Evolutionary conservation across 2,888 invertebrate species (phyloP).

Genomic region (Rhamphomyia laevipes): DNA sequence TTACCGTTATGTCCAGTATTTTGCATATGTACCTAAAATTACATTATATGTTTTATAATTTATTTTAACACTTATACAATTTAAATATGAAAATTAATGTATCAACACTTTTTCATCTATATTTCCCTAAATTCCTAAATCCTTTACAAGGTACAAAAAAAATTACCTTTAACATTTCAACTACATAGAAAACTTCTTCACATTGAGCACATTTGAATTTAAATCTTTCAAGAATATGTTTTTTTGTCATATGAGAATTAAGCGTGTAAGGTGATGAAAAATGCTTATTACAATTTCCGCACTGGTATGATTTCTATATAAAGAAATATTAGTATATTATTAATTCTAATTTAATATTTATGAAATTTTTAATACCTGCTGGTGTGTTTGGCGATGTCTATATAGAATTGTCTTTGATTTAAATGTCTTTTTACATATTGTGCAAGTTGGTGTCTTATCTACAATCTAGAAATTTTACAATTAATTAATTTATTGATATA

Average conservation of each 20-base stretch:
- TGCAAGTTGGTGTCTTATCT: constrained; percentile 47
- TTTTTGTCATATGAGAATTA: constrained; percentile 32
- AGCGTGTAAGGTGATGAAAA: constrained; percentile 32
- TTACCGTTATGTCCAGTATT: too few species aligned
- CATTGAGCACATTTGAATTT: constrained; percentile 43
- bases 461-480: constrained; percentile 33
- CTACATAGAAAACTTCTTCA: constrained; percentile 45
- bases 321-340: neutral
- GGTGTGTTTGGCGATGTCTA: constrained; percentile 50
- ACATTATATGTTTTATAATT: too few species aligned
- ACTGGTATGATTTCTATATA: constrained; percentile 26
- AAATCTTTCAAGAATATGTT: constrained; percentile 31
- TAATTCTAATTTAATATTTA: neutral
- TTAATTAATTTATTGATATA: neutral
- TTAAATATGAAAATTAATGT: too few species aligned
- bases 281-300: constrained; percentile 37
- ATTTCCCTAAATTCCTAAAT: too few species aligned
- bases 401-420: constrained; percentile 48
- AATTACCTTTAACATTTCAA: constrained; percentile 43
- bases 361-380: constrained; percentile 29
- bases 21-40: too few species aligned
- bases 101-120: too few species aligned
- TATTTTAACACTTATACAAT: too few species aligned
- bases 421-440: constrained; percentile 48
- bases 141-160: too few species aligned